Conservation (phyloP, 2,797 vertebrate species). For the Diceros bicornis region DNA sequence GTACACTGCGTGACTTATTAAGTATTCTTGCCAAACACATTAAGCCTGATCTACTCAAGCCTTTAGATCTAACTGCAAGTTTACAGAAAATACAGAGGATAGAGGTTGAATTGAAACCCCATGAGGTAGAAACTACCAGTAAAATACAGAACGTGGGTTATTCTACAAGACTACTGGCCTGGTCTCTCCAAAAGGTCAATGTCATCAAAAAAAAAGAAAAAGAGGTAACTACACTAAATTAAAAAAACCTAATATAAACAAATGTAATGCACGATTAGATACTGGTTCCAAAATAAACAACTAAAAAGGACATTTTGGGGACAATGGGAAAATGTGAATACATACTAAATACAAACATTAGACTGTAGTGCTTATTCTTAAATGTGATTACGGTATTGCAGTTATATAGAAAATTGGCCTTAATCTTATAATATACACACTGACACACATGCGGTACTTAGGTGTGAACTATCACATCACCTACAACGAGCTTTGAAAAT, state of each 20-base stretch:
- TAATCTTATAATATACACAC: background rate
- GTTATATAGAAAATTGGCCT: background rate
- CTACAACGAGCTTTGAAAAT: slow-evolving; percentile 52
- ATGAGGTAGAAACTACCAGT: background rate
- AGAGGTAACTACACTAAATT: background rate
- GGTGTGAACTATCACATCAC: background rate
- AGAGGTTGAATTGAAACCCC: slow-evolving; percentile 4
- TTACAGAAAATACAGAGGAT: slow-evolving; percentile 35
- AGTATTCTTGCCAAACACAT: slow-evolving; percentile 56
- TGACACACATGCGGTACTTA: background rate
- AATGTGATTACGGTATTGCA: background rate
- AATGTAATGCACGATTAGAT: background rate
- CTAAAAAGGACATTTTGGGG: background rate
- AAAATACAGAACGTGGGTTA: slow-evolving; percentile 46
- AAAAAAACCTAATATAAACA: slow-evolving; percentile 24
- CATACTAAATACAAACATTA: background rate
- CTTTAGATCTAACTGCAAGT: background rate
- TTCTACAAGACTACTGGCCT: background rate
- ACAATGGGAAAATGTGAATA: background rate
- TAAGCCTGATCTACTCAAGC: slow-evolving; percentile 22
- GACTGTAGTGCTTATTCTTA: background rate
- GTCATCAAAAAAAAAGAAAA: background rate
- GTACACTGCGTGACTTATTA: background rate
- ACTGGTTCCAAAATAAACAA: slow-evolving; percentile 23
- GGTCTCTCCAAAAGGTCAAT: slow-evolving; percentile 19